Conservation (phyloP, 2,113 vertebrate genomes). For the Prietella phreatophila region DNA sequence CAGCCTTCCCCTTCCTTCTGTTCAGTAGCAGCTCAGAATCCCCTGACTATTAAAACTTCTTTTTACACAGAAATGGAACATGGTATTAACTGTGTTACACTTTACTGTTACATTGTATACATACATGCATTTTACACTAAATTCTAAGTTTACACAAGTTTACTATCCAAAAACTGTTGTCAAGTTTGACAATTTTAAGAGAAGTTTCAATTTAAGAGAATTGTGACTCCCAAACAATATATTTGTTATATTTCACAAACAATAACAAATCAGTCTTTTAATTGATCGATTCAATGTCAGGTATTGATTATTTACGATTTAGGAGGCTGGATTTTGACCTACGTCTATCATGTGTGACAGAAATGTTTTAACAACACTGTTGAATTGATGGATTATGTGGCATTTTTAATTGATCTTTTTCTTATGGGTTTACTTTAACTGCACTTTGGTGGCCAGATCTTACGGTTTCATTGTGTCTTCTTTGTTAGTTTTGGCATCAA, state of each 20-base stretch:
- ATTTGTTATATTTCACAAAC: background rate
- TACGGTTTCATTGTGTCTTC: background rate
- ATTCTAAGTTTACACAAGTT: background rate
- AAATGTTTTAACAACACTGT: background rate
- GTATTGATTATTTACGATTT: background rate
- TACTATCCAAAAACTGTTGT: background rate
- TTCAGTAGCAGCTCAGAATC: background rate
- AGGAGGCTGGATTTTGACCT: background rate
- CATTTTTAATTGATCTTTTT: background rate
- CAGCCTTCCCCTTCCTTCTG: slow-evolving; percentile 23
- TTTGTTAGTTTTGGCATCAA: background rate
- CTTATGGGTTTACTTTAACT: background rate
- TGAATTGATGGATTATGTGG: background rate
- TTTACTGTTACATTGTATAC: background rate
- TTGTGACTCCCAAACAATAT: background rate
- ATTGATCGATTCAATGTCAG: background rate
- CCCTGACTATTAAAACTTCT: too few species aligned
- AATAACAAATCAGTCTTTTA: background rate
- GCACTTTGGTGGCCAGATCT: background rate
- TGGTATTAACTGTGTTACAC: background rate
- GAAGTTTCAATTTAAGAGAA: background rate
- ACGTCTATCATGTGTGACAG: background rate
- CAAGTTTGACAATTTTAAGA: background rate
- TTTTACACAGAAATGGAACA: background rate
- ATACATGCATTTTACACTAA: background rate